Percentiles rank a stretch among this genome's conserved stretches.
phyloP scores from a whole-genome alignment of 2,888 invertebrate genomes.

The Lasioglossum vierecki region DNA sequence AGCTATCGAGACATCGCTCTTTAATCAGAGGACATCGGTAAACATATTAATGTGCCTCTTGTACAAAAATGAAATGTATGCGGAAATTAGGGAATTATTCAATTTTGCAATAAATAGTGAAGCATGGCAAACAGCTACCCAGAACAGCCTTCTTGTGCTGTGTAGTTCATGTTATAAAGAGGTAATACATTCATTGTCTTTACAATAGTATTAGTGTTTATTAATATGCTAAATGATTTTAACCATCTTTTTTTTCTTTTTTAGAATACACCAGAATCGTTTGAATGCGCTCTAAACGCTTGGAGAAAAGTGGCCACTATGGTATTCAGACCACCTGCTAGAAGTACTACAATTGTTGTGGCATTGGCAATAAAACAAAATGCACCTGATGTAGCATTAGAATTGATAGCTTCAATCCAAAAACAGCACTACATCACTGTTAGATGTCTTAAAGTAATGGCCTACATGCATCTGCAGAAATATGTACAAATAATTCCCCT shows the following conservation, averaged over 20 bases:
- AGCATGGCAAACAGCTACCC: accelerated
- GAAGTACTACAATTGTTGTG: conserved; percentile 87
- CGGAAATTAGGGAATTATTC: conserved; percentile 88
- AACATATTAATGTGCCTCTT: conserved; percentile 90
- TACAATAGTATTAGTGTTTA: neutral
- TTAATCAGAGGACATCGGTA: conserved; percentile 89
- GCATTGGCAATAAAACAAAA: conserved; percentile 89
- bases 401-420: conserved; percentile 85
- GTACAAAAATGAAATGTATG: conserved; percentile 88
- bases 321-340: conserved; percentile 86
- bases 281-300: conserved; percentile 87
- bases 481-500: conserved; percentile 88
- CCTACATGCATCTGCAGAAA: conserved; percentile 87
- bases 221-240: conserved; percentile 37
- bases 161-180: conserved; percentile 91
- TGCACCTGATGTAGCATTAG: conserved; percentile 88
- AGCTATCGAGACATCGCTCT: conserved; percentile 86
- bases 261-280: conserved; percentile 89
- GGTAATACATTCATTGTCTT: conserved; percentile 84
- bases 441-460: conserved; percentile 89
- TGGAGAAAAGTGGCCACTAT: conserved; percentile 86
- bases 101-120: conserved; percentile 70
- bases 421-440: conserved; percentile 88
- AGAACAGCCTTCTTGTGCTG: conserved; percentile 85
- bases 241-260: conserved; percentile 75